These are phyloP conservation scores for Pachydiplax longipennis DNA, from an alignment of 2,888 invertebrate genomes.

Conservation along the genomic window DNA sequence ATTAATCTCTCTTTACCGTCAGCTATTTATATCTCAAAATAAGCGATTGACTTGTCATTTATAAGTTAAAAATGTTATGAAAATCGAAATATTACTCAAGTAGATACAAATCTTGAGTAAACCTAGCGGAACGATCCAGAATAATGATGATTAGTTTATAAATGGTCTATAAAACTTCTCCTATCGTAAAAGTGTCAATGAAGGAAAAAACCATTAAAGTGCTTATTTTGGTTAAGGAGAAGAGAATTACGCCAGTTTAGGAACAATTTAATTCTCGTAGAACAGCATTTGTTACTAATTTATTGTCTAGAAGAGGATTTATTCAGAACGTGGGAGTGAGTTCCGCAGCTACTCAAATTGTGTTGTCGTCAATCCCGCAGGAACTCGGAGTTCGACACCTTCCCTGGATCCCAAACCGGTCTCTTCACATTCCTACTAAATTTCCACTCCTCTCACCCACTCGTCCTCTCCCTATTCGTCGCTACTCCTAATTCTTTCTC, in stretches of 20 bases:
- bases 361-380: background rate
- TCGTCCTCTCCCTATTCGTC: background rate
- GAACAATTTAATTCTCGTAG: background rate
- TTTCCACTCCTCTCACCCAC: background rate
- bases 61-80: too few species aligned
- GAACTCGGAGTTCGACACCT: background rate
- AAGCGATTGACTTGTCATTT: too few species aligned
- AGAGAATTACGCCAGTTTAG: background rate
- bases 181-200: too few species aligned
- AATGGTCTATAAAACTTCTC: too few species aligned
- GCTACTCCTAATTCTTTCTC: background rate
- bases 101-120: too few species aligned
- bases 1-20: too few species aligned
- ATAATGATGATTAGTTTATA: too few species aligned
- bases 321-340: background rate
- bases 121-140: too few species aligned
- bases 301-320: background rate
- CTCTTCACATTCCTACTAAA: background rate
- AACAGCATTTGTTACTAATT: background rate
- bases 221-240: background rate
- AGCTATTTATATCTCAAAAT: too few species aligned
- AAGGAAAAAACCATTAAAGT: background rate
- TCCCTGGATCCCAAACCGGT: background rate
- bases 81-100: too few species aligned
- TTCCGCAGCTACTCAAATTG: background rate